A percentile compares a stretch with the other conserved stretches of the same genome.
phyloP scores from a whole-genome alignment of 1,140 invertebrate species.

The Potamilus streckersoni region DNA sequence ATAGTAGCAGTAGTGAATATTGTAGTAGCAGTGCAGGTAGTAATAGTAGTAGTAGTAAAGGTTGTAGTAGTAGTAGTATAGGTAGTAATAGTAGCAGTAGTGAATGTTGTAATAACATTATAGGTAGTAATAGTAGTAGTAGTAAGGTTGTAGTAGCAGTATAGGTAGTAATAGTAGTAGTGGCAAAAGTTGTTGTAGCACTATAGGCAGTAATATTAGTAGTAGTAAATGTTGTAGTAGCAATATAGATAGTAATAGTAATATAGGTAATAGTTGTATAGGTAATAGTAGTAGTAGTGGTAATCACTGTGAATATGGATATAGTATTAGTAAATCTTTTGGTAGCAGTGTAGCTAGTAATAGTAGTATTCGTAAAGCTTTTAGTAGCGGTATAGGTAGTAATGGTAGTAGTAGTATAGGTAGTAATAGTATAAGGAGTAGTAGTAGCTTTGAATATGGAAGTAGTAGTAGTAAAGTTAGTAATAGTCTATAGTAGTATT shows the following conservation, averaged over 20 bases:
- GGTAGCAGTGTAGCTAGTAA: not conserved
- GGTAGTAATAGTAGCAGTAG: not conserved
- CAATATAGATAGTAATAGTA: too few species aligned
- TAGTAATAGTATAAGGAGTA: too few species aligned
- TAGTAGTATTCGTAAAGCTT: not conserved
- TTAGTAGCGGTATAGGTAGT: too few species aligned
- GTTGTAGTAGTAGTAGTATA: not conserved
- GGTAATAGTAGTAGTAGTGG: too few species aligned
- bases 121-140: not conserved
- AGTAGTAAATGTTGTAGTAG: not conserved
- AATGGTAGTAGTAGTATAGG: too few species aligned
- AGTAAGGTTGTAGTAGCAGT: not conserved
- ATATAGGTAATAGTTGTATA: too few species aligned
- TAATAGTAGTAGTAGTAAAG: not conserved
- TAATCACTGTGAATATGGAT: too few species aligned
- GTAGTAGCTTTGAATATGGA: too few species aligned
- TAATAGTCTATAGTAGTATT: too few species aligned
- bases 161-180: not conserved
- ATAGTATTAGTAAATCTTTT: not conserved
- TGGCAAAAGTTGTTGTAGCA: too few species aligned
- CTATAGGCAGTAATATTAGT: not conserved
- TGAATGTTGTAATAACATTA: not conserved
- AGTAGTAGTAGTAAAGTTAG: too few species aligned
- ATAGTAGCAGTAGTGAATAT: not conserved
- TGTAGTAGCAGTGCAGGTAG: not conserved